A percentile compares a stretch with the other conserved stretches of the same genome.
phyloP scores from a whole-genome alignment of 1,140 invertebrate species.

The Caenorhabditis brenneri region DNA sequence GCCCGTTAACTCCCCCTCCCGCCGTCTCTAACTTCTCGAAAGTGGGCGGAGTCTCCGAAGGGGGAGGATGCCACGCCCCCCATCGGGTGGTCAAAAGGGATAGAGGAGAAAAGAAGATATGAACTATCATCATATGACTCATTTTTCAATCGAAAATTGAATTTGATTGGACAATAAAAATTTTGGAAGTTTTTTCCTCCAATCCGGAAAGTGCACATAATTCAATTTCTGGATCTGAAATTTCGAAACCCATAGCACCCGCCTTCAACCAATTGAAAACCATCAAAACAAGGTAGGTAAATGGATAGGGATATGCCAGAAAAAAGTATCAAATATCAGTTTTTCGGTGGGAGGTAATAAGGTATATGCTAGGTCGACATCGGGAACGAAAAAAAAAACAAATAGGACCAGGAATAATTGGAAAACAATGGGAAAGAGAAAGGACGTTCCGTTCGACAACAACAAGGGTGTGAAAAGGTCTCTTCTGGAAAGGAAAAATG shows the following conservation, averaged over 20 bases:
- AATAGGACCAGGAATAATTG: too few species aligned
- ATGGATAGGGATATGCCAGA: background rate
- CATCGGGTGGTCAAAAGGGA: background rate
- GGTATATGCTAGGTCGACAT: background rate
- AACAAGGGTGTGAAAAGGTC: too few species aligned
- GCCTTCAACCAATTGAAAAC: too few species aligned
- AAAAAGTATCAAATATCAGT: background rate
- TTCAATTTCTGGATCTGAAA: too few species aligned
- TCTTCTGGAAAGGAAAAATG: too few species aligned
- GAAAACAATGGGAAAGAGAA: too few species aligned
- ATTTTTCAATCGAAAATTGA: background rate
- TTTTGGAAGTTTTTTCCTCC: background rate
- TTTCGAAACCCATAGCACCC: too few species aligned
- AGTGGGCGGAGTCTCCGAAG: background rate
- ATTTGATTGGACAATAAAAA: too few species aligned
- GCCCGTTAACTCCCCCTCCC: background rate
- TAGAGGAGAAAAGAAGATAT: background rate
- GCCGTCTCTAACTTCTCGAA: background rate
- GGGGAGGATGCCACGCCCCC: background rate
- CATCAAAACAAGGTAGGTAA: background rate
- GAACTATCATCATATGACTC: background rate
- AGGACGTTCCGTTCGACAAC: too few species aligned
- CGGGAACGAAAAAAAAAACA: too few species aligned
- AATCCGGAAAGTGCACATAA: too few species aligned
- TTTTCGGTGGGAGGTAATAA: background rate